Conservation (phyloP, 2,113 vertebrate genomes). For the Herpailurus yagouaroundi region DNA sequence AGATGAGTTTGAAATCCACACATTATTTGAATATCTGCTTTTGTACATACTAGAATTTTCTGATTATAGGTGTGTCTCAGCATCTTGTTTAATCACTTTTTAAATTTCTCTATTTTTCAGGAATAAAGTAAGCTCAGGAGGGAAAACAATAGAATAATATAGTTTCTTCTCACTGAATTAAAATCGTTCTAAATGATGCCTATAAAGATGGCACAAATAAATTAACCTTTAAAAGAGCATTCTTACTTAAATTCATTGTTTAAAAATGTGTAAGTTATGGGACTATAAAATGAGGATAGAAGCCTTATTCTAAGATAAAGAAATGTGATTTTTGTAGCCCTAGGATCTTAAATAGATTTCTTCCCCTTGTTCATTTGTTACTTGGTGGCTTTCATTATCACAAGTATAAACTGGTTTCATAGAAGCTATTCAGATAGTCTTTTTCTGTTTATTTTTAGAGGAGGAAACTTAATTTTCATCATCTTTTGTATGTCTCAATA, state of each 20-base stretch:
- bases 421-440: not conserved
- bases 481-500: constrained; percentile 29
- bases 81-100: not conserved
- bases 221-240: not conserved
- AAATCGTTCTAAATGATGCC: not conserved
- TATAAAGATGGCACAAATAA: not conserved
- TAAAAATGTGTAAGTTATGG: not conserved
- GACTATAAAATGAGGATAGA: not conserved
- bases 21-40: constrained; percentile 13
- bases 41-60: not conserved
- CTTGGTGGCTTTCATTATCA: not conserved
- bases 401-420: constrained; percentile 12
- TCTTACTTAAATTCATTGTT: not conserved
- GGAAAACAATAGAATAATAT: not conserved
- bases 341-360: not conserved
- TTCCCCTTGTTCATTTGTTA: not conserved
- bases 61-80: not conserved
- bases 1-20: not conserved
- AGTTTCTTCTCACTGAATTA: constrained; percentile 19
- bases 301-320: not conserved
- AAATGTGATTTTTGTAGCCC: not conserved
- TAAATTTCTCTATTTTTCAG: not conserved
- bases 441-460: constrained; percentile 36
- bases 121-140: not conserved
- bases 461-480: not conserved